Base-by-base conservation (phyloP, 2,797 vertebrate genomes). In the Pelobates cultripes region DNA sequence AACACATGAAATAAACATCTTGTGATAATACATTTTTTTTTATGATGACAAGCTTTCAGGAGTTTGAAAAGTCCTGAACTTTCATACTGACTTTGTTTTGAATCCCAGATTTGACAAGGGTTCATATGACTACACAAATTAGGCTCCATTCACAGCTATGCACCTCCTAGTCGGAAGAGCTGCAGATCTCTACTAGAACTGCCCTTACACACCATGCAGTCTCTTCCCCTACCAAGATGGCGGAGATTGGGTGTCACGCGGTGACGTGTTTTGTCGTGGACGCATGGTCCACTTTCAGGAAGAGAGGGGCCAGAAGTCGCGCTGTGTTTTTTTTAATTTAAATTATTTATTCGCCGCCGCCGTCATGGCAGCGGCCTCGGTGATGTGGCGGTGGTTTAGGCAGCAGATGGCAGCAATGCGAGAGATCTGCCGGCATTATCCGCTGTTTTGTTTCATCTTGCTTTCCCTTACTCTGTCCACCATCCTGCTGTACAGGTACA, bases 381-480 rank as follows among this genome's bases (percentile, higher is more conserved):
- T 81, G 67, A 85, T 88, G 61, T 79, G 92, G 86, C 89, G 88
- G 85, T 86, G 85, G 40, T 41, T 92, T 70, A 88, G 84, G 71
- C 89, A 87, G 68, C 71, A 84, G 0, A 85, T 96, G 85, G 94
- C 95, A 86, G 86, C 84, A 17, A 84, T 96, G 75, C 87, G 92
- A 63, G 95, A 97, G 69, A 80, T 87, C 0, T 94, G 92, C 4
- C 95, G 95, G 3, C 97, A 98, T 86, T 99, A 97, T 76, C 97
- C 97, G 0, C 73, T 97, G 3, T 94, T 92, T 84, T 96, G 95
- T 87, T 94, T 90, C 71, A 80, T 94, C 75, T 79, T 97, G 73
- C 70, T 95, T 42, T 84, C 87, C 0, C 85, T 96, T 89, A 9
- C 91, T 60, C 43, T 91, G 2, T 81, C 94, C 55, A 97, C 97